phyloP scores from a whole-genome alignment of 2,113 vertebrate species.

The Poeciliopsis prolifica region DNA sequence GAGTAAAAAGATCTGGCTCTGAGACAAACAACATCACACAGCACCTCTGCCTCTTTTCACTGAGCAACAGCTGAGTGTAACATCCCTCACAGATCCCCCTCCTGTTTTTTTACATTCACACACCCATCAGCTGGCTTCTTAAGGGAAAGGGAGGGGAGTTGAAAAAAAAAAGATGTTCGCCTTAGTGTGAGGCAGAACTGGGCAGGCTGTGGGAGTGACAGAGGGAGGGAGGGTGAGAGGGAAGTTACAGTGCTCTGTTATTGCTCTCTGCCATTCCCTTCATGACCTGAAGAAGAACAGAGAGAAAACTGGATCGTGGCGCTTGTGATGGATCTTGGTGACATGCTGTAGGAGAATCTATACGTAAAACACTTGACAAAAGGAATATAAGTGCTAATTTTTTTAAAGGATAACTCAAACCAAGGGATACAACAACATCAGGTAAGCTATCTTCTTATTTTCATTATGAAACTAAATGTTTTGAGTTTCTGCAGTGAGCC shows the following conservation, averaged over 20 bases:
- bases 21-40: slow-evolving; percentile 55
- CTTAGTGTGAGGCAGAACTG: slow-evolving; percentile 38
- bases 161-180: slow-evolving; percentile 40
- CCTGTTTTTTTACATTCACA: slow-evolving; percentile 46
- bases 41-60: slow-evolving; percentile 49
- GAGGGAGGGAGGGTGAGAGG: slow-evolving; percentile 36
- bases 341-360: slow-evolving; percentile 42
- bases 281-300: slow-evolving; percentile 52
- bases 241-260: slow-evolving; percentile 59
- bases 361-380: slow-evolving; percentile 44
- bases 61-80: slow-evolving; percentile 27
- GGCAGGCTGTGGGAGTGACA: slow-evolving; percentile 57
- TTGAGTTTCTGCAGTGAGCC: not conserved
- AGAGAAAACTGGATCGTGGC: slow-evolving; percentile 32
- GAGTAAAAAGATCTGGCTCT: slow-evolving; percentile 49
- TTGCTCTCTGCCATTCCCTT: slow-evolving; percentile 62
- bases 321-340: slow-evolving; percentile 59
- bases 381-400: slow-evolving; percentile 51
- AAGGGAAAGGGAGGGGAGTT: slow-evolving; percentile 36
- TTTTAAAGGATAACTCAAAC: slow-evolving; percentile 52
- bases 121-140: slow-evolving; percentile 54
- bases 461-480: not conserved
- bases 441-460: slow-evolving; percentile 41
- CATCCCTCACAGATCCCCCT: slow-evolving; percentile 4
- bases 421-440: slow-evolving; percentile 49